These are phyloP conservation scores for Sciurus carolinensis DNA, from an alignment of 2,797 vertebrate species.

Conservation along the genomic window DNA sequence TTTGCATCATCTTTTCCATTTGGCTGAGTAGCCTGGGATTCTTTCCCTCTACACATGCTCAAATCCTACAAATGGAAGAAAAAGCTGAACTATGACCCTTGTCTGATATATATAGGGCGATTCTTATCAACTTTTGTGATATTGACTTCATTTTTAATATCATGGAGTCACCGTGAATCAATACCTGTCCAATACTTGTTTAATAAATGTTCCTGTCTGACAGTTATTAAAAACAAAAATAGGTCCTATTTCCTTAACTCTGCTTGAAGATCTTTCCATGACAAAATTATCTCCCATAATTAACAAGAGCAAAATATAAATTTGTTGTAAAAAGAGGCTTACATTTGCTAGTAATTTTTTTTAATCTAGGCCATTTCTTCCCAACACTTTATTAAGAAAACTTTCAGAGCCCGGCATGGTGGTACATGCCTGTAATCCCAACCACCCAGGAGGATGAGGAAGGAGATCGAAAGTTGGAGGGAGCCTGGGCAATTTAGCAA, in stretches of 20 bases:
- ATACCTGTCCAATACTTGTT: constrained; percentile 71
- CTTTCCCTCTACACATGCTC: constrained; percentile 47
- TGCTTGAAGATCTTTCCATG: constrained; percentile 46
- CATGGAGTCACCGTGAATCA: constrained; percentile 76
- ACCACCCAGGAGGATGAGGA: too few relatives aligned
- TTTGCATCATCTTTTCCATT: constrained; percentile 39
- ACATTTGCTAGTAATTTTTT: constrained; percentile 28
- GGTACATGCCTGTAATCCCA: too few relatives aligned
- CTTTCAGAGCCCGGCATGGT: not conserved
- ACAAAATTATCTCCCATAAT: constrained; percentile 70
- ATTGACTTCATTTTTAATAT: constrained; percentile 83
- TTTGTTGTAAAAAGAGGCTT: constrained; percentile 49
- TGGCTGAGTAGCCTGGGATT: not conserved
- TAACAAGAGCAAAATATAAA: constrained; percentile 63
- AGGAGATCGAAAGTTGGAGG: too few relatives aligned
- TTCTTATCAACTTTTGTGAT: constrained; percentile 73
- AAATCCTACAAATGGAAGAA: constrained; percentile 42
- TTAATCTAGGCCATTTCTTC: not conserved
- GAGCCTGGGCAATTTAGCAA: too few relatives aligned
- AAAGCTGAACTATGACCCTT: constrained; percentile 62
- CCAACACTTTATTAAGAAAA: constrained; percentile 28
- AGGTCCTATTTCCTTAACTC: constrained; percentile 59
- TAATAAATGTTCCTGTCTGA: constrained; percentile 74
- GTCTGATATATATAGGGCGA: constrained; percentile 58
- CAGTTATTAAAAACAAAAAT: constrained; percentile 77